Evolutionary conservation across 2,113 vertebrate species (phyloP), one percentile per base, ranked within the genome.

Genomic region (Peromyscus leucopus): DNA sequence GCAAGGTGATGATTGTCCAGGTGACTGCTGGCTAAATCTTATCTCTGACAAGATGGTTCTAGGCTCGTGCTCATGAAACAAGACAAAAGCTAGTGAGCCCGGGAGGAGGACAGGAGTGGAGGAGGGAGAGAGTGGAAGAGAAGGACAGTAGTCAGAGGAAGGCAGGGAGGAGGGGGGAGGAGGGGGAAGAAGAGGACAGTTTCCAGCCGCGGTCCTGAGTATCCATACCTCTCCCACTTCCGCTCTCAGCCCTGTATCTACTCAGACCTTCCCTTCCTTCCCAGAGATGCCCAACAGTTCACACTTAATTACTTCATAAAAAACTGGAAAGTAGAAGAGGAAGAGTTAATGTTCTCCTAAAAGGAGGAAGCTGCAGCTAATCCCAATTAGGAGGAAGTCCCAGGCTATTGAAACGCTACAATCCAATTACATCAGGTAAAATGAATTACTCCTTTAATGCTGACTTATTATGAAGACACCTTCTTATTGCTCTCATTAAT

Each of bases 401-500:
- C 97, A 97, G 98, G 98, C 98, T 98, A 98, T 98, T 98, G 99
- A 98, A 98, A 99, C 86, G 96, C 98, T 99, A 98, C 99, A 99
- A 99, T 99, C 99, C 99, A 99, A 99, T 99, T 99, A 99, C 98
- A 99, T 98, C 98, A 98, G 98, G 98, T 98, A 98, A 99, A 99
- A 99, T 99, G 99, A 98, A 99, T 98, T 98, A 99, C 99, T 99
- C 98, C 98, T 99, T 99, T 99, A 99, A 99, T 99, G 99, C 98
- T 98, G 98, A 99, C 99, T 99, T 99, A 98, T 99, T 99, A 99
- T 98, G 99, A 99, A 99, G 99, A 99, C 99, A 99, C 98, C 98
- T 98, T 99, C 99, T 99, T 99, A 99, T 99, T 99, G 99, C 99
- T 98, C 99, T 99, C 99, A 99, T 99, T 99, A 99, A 99, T 99